Percentiles rank a stretch among this genome's conserved stretches.
Evolutionary conservation across 2,888 invertebrate species (phyloP).

Genomic region (Mesopsocus fuscifrons): DNA sequence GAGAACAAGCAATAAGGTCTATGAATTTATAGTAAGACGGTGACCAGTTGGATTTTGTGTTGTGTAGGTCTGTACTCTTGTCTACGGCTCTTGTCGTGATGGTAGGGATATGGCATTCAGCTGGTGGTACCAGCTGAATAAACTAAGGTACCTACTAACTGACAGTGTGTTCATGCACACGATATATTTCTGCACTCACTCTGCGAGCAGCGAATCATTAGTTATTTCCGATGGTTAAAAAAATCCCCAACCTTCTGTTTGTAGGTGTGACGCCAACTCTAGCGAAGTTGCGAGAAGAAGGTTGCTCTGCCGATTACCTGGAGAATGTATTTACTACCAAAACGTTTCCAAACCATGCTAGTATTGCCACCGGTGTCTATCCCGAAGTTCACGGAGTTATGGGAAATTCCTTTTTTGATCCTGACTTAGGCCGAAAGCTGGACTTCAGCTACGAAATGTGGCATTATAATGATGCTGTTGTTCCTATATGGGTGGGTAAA

Average conservation of each 20-base stretch:
- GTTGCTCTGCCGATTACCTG: slow-evolving; percentile 37
- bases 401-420: slow-evolving; percentile 39
- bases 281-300: slow-evolving; percentile 31
- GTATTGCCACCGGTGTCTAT: slow-evolving; percentile 48
- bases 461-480: slow-evolving; percentile 31
- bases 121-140: no score
- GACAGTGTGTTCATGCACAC: no score
- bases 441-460: slow-evolving; percentile 27
- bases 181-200: no score
- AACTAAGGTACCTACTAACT: no score
- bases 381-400: slow-evolving; percentile 49
- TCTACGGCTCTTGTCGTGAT: no score
- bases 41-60: no score
- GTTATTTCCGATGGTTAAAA: no score
- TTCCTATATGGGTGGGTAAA: slow-evolving; percentile 37
- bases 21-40: no score
- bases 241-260: not conserved
- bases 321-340: slow-evolving; percentile 44
- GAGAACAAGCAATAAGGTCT: no score
- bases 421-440: slow-evolving; percentile 19
- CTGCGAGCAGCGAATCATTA: no score
- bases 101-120: not conserved
- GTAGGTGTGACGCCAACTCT: slow-evolving; percentile 32
- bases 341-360: slow-evolving; percentile 56
- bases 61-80: no score